Conservation (phyloP, 53 echinoderm and acorn worm genomes). For the Patiria pectinifera region DNA sequence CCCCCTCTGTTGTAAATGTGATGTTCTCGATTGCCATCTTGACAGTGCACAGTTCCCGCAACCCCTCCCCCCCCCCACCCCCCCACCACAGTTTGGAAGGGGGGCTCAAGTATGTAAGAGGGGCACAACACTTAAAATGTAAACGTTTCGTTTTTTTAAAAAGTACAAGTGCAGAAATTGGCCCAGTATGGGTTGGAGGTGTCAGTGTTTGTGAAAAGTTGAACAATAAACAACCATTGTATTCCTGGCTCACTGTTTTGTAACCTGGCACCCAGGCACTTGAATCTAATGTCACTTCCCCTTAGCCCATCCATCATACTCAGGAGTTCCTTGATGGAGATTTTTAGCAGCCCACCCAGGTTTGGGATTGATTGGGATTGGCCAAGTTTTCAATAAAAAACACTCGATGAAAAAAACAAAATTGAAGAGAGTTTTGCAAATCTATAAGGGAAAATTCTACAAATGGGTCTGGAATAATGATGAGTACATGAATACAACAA, state of each 20-base stretch:
- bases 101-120: too few species aligned
- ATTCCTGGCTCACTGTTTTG: not conserved
- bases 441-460: too few species aligned
- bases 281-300: not conserved
- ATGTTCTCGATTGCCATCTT: too few species aligned
- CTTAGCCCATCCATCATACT: not conserved
- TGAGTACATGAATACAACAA: too few species aligned
- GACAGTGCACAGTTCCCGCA: too few species aligned
- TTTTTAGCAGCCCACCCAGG: slow-evolving; percentile 14
- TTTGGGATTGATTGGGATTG: not conserved
- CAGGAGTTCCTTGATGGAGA: not conserved
- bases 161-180: not conserved
- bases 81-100: too few species aligned
- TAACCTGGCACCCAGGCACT: not conserved
- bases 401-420: not conserved
- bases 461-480: too few species aligned
- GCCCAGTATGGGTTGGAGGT: not conserved
- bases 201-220: not conserved
- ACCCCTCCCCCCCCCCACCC: too few species aligned
- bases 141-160: too few species aligned
- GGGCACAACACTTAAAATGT: not conserved
- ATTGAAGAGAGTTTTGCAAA: not conserved
- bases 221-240: slow-evolving; percentile 22
- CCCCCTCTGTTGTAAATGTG: too few species aligned
- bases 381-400: not conserved